Percentiles rank a stretch among this genome's conserved stretches.
Evolutionary conservation across 2,797 vertebrate species (phyloP).

Genomic region (Manis crassicaudata): DNA sequence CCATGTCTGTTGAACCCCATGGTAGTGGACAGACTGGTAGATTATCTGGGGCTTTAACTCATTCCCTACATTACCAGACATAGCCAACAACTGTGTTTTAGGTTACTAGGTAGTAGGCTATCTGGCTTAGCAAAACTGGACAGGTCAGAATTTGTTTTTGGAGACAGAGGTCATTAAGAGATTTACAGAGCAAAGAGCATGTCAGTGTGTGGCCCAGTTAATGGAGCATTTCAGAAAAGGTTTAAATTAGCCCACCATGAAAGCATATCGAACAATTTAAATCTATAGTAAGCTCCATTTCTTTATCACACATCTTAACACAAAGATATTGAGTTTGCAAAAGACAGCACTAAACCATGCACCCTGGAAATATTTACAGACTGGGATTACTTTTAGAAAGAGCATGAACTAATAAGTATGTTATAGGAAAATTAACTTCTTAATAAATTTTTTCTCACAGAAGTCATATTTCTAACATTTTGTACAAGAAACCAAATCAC

Average conservation of each 20-base stretch:
- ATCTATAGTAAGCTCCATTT: conserved; percentile 19
- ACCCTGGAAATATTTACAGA: not conserved
- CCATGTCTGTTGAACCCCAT: not conserved
- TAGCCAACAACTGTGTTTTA: not conserved
- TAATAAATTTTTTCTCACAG: not conserved
- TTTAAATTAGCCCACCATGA: not conserved
- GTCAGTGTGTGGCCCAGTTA: not conserved
- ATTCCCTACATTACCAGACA: not conserved
- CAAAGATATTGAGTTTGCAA: not conserved
- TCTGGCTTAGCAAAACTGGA: not conserved
- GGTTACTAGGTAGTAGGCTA: not conserved
- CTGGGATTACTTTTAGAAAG: conserved; percentile 15
- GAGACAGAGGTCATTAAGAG: not conserved
- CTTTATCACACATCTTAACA: not conserved
- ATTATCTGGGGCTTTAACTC: not conserved
- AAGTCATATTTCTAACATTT: not conserved
- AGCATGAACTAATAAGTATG: not conserved
- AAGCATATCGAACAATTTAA: not conserved
- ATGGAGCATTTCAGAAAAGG: conserved; percentile 28
- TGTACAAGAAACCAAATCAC: not conserved
- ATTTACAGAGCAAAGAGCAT: not conserved
- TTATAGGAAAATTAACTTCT: not conserved
- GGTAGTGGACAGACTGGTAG: not conserved
- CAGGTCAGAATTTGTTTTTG: not conserved
- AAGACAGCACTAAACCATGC: not conserved